A percentile compares a stretch with the other conserved stretches of the same genome.
Conservation (phyloP, 2,113 vertebrate genomes). For the Haemorhous mexicanus region DNA sequence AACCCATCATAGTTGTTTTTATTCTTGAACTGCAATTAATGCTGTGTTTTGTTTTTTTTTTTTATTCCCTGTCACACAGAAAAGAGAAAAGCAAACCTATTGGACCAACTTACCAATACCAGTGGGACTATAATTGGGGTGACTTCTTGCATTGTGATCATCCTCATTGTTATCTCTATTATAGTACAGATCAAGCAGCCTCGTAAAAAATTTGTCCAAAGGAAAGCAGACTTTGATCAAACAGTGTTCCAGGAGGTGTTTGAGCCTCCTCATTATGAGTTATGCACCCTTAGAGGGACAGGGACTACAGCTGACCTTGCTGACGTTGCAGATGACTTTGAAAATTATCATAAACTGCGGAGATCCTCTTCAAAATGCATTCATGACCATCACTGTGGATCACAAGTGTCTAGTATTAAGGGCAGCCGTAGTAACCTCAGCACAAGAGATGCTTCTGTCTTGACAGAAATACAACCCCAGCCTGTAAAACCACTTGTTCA, state of each 20-base stretch:
- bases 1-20: background rate
- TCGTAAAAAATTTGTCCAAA: slow-evolving; percentile 93
- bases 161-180: slow-evolving; percentile 93
- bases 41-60: background rate
- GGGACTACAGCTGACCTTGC: slow-evolving; percentile 86
- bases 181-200: slow-evolving; percentile 98
- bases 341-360: slow-evolving; percentile 92
- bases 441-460: slow-evolving; percentile 84
- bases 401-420: slow-evolving; percentile 85
- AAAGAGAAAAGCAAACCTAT: slow-evolving; percentile 91
- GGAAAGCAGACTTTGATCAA: slow-evolving; percentile 94
- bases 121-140: slow-evolving; percentile 95
- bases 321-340: slow-evolving; percentile 93
- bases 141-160: slow-evolving; percentile 93
- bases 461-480: slow-evolving; percentile 87
- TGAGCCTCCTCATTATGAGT: slow-evolving; percentile 94
- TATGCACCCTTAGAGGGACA: slow-evolving; percentile 90
- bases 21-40: background rate
- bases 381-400: slow-evolving; percentile 98
- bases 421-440: slow-evolving; percentile 94
- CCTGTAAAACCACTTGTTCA: slow-evolving; percentile 87
- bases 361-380: slow-evolving; percentile 94
- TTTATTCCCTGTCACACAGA: slow-evolving; percentile 72
- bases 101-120: slow-evolving; percentile 98
- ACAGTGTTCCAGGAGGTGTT: slow-evolving; percentile 98